These are phyloP conservation scores for Eupithecia subumbrata DNA, from an alignment of 2,888 invertebrate species.

Conservation along the genomic window DNA sequence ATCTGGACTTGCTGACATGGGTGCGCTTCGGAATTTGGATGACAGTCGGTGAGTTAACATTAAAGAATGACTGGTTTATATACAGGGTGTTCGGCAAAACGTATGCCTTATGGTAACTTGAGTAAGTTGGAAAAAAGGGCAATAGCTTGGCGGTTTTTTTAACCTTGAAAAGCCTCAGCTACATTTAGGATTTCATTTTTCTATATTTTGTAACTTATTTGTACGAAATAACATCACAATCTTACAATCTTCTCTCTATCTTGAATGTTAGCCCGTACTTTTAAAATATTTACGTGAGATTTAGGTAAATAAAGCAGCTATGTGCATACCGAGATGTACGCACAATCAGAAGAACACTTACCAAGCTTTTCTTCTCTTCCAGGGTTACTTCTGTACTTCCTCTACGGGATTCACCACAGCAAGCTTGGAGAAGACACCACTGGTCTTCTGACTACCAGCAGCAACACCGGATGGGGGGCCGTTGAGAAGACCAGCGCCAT, in stretches of 20 bases:
- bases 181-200: too few relatives aligned
- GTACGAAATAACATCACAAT: too few relatives aligned
- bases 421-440: conserved; percentile 87
- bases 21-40: conserved; percentile 94
- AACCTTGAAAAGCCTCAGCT: too few relatives aligned
- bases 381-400: conserved; percentile 92
- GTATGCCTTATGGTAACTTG: too few relatives aligned
- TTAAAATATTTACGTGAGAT: too few relatives aligned
- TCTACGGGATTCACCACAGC: conserved; percentile 94
- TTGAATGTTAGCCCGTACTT: too few relatives aligned
- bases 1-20: conserved; percentile 92
- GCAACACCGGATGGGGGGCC: conserved; percentile 75
- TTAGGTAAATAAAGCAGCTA: too few relatives aligned
- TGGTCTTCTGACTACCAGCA: conserved; percentile 71
- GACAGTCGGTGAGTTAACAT: conserved; percentile 85
- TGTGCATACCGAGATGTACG: background rate
- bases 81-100: too few relatives aligned
- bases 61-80: background rate
- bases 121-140: too few relatives aligned
- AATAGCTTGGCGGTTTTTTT: too few relatives aligned
- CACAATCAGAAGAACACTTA: conserved; percentile 6
- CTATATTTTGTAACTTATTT: too few relatives aligned
- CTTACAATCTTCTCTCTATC: too few relatives aligned
- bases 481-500: conserved; percentile 76
- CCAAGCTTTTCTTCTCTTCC: conserved; percentile 48